Conservation (phyloP, 2,797 vertebrate species). For the Anomalospiza imberbis region DNA sequence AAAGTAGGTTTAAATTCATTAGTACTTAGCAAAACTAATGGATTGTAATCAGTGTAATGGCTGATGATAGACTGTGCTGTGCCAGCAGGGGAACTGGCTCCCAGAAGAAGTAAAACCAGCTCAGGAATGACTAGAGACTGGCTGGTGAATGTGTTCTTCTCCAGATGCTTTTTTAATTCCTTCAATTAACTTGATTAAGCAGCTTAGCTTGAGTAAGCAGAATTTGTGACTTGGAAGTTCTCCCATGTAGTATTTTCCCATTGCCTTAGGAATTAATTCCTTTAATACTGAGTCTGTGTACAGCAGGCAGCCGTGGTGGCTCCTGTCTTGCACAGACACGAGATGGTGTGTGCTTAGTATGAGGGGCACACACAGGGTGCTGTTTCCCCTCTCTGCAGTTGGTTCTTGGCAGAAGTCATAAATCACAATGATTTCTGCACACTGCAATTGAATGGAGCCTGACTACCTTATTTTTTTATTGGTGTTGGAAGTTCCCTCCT, state of each 20-base stretch:
- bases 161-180: conserved; percentile 40
- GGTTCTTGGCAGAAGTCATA: not conserved
- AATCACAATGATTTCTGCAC: conserved; percentile 11
- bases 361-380: not conserved
- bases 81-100: not conserved
- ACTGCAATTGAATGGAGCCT: not conserved
- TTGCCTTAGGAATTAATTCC: conserved; percentile 13
- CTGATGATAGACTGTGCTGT: not conserved
- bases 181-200: conserved; percentile 60
- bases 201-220: conserved; percentile 35
- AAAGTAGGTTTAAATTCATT: not conserved
- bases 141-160: not conserved
- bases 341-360: not conserved
- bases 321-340: not conserved
- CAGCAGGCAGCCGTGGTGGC: not conserved
- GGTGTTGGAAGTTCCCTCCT: not conserved
- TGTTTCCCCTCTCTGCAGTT: not conserved
- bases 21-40: not conserved
- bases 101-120: not conserved
- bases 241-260: conserved; percentile 10
- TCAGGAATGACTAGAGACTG: not conserved
- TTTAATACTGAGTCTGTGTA: not conserved
- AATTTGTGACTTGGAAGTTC: conserved; percentile 32
- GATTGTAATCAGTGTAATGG: not conserved
- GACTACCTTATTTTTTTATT: not conserved